Evolutionary conservation across 2,888 invertebrate genomes (phyloP).

Genomic region (Rotaria socialis): DNA sequence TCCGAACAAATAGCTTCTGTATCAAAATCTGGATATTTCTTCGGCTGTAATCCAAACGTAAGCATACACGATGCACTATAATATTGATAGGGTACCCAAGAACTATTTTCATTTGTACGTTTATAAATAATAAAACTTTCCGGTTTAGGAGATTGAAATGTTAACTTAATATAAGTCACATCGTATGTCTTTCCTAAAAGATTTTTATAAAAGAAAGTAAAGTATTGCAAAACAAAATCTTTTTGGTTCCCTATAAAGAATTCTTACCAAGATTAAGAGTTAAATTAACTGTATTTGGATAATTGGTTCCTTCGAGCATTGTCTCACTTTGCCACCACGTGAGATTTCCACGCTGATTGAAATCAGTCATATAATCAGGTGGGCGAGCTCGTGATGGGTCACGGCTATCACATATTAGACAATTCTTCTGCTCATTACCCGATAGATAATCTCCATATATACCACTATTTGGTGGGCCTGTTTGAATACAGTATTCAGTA

Average conservation of each 20-base stretch:
- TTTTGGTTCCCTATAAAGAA: background rate
- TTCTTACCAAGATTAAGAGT: constrained; percentile 75
- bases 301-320: constrained; percentile 85
- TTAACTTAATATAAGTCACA: constrained; percentile 86
- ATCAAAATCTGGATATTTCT: constrained; percentile 68
- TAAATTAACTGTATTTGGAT: constrained; percentile 84
- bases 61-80: constrained; percentile 81
- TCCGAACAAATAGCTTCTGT: constrained; percentile 92
- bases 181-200: constrained; percentile 83
- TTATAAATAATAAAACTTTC: constrained; percentile 95
- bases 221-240: too few species aligned
- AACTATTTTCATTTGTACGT: constrained; percentile 65
- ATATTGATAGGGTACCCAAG: constrained; percentile 65
- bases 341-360: constrained; percentile 64
- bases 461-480: constrained; percentile 64
- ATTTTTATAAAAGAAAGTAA: too few species aligned
- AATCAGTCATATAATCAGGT: constrained; percentile 77
- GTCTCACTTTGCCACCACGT: constrained; percentile 69
- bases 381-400: constrained; percentile 67
- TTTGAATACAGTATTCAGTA: constrained; percentile 79
- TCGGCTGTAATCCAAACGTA: constrained; percentile 73
- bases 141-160: constrained; percentile 89
- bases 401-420: constrained; percentile 65
- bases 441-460: background rate
- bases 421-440: constrained; percentile 47